Percentiles rank a stretch among this genome's conserved stretches.
These are phyloP conservation scores for Neogale vison DNA, from an alignment of 2,113 vertebrate species.

Conservation along the genomic window DNA sequence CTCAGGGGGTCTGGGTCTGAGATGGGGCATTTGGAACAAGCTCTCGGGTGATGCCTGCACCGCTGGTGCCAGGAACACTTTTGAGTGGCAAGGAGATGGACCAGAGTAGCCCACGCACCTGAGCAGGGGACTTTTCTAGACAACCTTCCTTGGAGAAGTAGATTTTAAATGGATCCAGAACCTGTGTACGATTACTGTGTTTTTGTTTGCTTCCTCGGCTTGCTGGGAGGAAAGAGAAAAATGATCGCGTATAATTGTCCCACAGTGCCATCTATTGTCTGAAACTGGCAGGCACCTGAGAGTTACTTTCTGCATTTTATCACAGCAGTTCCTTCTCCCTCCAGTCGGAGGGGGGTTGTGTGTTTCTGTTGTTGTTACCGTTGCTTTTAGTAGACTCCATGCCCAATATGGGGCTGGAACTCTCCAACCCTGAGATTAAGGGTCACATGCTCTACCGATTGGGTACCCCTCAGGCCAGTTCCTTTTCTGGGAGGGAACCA, in stretches of 20 bases:
- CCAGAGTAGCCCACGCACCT: background rate
- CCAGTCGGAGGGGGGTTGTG: background rate
- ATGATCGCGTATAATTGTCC: conserved; percentile 32
- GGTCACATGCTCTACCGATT: background rate
- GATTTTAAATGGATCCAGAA: background rate
- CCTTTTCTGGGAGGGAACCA: background rate
- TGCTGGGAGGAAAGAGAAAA: background rate
- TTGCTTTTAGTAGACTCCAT: background rate
- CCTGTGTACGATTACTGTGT: no score
- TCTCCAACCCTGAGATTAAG: background rate
- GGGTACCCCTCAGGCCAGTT: background rate
- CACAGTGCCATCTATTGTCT: conserved; percentile 84
- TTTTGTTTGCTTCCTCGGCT: background rate
- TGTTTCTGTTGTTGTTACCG: background rate
- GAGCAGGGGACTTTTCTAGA: background rate
- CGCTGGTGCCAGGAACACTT: background rate
- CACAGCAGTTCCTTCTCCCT: background rate
- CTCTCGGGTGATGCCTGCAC: background rate
- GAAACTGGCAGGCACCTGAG: conserved; percentile 15
- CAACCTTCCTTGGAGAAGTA: background rate
- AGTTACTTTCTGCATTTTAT: background rate
- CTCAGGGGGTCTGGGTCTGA: background rate
- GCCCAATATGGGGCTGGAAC: background rate
- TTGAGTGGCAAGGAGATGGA: background rate
- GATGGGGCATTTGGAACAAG: background rate